Base-by-base conservation (phyloP, 2,888 invertebrate genomes). In the Augiades crinisus region DNA sequence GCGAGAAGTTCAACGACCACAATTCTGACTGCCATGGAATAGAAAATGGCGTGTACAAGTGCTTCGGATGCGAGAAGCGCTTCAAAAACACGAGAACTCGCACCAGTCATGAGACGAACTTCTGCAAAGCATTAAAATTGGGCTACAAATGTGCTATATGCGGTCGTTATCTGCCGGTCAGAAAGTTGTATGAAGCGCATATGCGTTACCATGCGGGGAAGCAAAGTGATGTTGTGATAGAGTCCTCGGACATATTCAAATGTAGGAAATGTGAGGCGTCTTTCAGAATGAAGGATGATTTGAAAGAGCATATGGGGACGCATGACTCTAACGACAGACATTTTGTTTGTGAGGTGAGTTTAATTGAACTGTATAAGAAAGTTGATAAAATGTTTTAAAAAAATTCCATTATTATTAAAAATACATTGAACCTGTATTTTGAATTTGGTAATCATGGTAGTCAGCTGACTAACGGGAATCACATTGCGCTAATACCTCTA, bases 281-380 rank as follows among this genome's bases (percentile, higher is more conserved):
- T 1, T 88, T 80, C 60, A 72, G 74, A 8, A 81, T 71, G 8
- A 76, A 72, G 27, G 69, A 75, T 2, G 51, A 59, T 14, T 63
- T 86, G 14, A 72, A 59, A 13, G 62, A 68, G 8, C 88, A 88
- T 53, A 64, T 64, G 30, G 52, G 44, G 0, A 64, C 66, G 37
- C 81, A 82, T 63, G 62, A 60, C 1, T 60, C 50, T 7, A 67
- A 62, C 6, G 75, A 74, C 34, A 81, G 78, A 49, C 72, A 75
- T 45, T 87, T 68, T 73, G 67, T 89, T 47, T 89, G 89, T 67
- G 89, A 89, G 72, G 89, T 89, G 57, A 70, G 72, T 1, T 22
- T 8, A 24, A 8, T 8, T 24, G 3, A 24, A 2, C 3, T 5
- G 24, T 24, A 7, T 8, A 24, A 4, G 19, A 4, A 4, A 19